Conservation (phyloP, 2,888 invertebrate species). For the Phasia obesa region DNA sequence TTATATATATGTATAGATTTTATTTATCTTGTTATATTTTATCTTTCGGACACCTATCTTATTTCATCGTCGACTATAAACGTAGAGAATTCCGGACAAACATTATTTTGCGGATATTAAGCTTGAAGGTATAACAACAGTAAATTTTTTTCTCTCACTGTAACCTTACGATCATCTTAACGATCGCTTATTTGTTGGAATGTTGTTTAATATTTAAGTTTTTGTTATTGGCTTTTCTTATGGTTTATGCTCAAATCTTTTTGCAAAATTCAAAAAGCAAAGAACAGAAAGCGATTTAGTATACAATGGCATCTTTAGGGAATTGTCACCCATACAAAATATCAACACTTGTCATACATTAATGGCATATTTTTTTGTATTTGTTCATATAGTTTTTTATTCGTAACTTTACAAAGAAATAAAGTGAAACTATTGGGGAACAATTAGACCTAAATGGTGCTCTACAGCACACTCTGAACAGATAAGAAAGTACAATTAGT, state of each 20-base stretch:
- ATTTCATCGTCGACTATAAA: too few relatives aligned
- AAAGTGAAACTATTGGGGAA: not conserved
- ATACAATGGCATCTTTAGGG: conserved; percentile 69
- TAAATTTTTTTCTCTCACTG: conserved; percentile 25
- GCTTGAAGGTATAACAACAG: too few relatives aligned
- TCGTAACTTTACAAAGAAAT: conserved; percentile 1
- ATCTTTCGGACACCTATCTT: too few relatives aligned
- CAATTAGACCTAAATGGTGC: not conserved
- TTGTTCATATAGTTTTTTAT: conserved; percentile 32
- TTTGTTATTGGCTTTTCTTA: conserved; percentile 50
- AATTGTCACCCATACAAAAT: conserved; percentile 71
- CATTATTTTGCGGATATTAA: too few relatives aligned
- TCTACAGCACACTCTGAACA: not conserved
- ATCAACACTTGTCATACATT: conserved; percentile 74
- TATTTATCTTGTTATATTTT: too few relatives aligned
- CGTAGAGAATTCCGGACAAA: too few relatives aligned
- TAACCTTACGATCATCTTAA: conserved; percentile 59
- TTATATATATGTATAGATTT: too few relatives aligned
- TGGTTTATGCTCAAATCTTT: conserved; percentile 53
- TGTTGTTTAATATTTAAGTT: conserved; percentile 61
- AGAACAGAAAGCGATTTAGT: conserved; percentile 53
- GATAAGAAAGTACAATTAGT: not conserved
- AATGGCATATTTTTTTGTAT: conserved; percentile 70
- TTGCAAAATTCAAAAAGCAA: conserved; percentile 24
- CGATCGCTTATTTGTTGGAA: conserved; percentile 65